Evolutionary conservation across 2,888 invertebrate genomes (phyloP), one percentile per base, ranked within the genome.

Genomic region (Cynaeus angustus): DNA sequence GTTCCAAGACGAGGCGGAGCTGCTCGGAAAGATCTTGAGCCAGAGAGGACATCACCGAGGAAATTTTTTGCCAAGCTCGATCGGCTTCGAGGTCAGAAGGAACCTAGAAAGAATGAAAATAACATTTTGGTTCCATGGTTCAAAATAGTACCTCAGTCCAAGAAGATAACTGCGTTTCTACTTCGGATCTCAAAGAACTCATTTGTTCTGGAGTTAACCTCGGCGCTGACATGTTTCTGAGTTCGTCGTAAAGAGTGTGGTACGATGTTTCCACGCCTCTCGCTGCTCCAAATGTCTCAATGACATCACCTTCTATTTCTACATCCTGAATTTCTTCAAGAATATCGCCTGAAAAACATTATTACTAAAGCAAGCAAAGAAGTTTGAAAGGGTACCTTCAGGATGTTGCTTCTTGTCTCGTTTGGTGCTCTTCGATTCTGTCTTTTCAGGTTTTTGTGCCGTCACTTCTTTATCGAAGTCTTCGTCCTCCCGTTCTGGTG

Each of bases 11-110:
- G 0, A 99, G 89, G 48, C 99, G 88, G 70, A 99, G 87, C 77
- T 98, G 94, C 83, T 99, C 99, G 75, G 97, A 96, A 33, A 99
- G 87, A 75, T 96, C 94, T 64, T 94, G 91, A 0, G 97, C 93
- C 71, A 96, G 82, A 75, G 87, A 74, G 78, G 87, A 87, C 0
- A 90, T 89, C 3, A 89, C 85, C 0, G 88, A 85, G 81, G 90
- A 89, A 69, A 92, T 86, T 56, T 86, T 83, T 48, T 90, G 88
- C 92, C 92, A 92, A 7, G 89, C 88, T 50, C 82, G 79, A 59
- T 86, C 83, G 0, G 88, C 88, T 77, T 88, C 88, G 13, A 78
- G 75, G 0, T 83, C 83, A 1, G 85, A 79, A 2, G 87, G 87
- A 12, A 61, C 45, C 67, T 65, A 46, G 14, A 66, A 66, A 21